These are phyloP conservation scores for Podarcis muralis DNA, from an alignment of 2,113 vertebrate genomes.

Conservation along the genomic window DNA sequence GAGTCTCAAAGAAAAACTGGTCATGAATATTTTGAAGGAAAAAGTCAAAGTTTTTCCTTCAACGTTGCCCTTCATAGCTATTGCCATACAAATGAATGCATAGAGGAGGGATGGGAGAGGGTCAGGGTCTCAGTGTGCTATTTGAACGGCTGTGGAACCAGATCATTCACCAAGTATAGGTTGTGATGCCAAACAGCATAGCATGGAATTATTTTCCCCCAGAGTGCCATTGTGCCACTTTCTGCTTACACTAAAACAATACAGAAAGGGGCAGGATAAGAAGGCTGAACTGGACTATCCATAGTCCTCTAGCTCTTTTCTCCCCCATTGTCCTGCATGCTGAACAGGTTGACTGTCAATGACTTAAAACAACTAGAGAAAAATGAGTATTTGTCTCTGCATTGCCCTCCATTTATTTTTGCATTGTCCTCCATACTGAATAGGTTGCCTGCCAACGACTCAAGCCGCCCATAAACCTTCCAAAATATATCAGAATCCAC, in stretches of 20 bases:
- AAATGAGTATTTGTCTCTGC: no score
- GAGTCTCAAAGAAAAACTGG: no score
- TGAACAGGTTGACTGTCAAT: no score
- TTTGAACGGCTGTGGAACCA: background rate
- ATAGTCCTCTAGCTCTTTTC: background rate
- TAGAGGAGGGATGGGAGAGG: no score
- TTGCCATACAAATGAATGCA: background rate
- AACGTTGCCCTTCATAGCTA: background rate
- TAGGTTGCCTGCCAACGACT: background rate
- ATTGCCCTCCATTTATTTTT: no score
- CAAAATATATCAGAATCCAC: background rate
- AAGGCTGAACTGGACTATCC: background rate
- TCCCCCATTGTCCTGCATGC: background rate
- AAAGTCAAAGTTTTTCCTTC: background rate
- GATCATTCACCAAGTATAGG: background rate
- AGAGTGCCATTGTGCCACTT: background rate
- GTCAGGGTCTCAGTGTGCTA: background rate
- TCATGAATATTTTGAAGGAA: background rate
- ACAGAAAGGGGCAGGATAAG: background rate
- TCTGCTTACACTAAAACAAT: background rate
- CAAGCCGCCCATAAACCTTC: background rate
- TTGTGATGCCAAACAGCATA: background rate
- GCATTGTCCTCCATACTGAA: no score
- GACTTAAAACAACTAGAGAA: no score
- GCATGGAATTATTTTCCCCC: background rate